Evolutionary conservation across 2,113 vertebrate genomes (phyloP).

Genomic region (Regulus satrapa): DNA sequence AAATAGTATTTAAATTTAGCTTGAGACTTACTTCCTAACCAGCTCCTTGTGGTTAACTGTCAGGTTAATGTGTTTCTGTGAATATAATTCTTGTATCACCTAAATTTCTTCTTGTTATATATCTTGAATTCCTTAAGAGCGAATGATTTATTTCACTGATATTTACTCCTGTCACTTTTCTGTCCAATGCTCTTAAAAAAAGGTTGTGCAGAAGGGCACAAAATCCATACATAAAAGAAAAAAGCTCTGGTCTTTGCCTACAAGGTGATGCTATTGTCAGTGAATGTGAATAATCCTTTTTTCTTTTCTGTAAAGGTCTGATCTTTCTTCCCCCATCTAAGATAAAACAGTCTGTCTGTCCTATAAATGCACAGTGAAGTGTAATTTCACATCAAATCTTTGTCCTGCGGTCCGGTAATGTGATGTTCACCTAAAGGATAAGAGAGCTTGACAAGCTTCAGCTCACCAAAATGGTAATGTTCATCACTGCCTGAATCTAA

Average conservation of each 20-base stretch:
- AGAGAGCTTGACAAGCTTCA: conserved; percentile 45
- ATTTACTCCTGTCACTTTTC: conserved; percentile 16
- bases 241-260: neutral
- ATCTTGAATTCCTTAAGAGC: neutral
- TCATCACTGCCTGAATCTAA: conserved; percentile 44
- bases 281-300: neutral
- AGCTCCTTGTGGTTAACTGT: neutral
- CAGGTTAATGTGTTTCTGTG: neutral
- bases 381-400: conserved; percentile 57
- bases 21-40: neutral
- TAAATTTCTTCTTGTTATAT: neutral
- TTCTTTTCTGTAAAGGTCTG: neutral
- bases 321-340: neutral
- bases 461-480: conserved; percentile 49
- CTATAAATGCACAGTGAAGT: conserved; percentile 44
- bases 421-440: conserved; percentile 18
- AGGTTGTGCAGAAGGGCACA: neutral
- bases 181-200: neutral
- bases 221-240: conserved; percentile 17
- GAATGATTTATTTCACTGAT: conserved; percentile 30
- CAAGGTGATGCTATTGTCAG: neutral
- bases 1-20: neutral
- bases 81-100: neutral
- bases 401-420: neutral
- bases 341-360: conserved; percentile 37